A percentile compares a stretch with the other conserved stretches of the same genome.
These are phyloP conservation scores for Archaeoteleia sp. DNA, from an alignment of 2,888 invertebrate species.

Conservation along the genomic window DNA sequence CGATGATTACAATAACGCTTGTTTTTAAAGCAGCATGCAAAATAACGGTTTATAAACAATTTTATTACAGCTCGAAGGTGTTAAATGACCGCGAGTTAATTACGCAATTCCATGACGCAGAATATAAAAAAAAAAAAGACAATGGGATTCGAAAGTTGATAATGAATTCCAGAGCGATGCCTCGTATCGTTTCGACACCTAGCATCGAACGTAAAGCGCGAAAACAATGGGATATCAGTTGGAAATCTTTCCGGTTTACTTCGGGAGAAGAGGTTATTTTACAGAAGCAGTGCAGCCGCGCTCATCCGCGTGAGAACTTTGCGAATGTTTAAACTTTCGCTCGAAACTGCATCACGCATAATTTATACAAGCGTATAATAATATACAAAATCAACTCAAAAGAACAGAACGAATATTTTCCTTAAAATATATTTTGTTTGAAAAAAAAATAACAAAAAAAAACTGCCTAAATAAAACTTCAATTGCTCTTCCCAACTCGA, in stretches of 20 bases:
- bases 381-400: no score
- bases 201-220: slow-evolving; percentile 37
- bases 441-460: no score
- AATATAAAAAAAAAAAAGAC: slow-evolving; percentile 23
- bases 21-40: no score
- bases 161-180: slow-evolving; percentile 26
- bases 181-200: slow-evolving; percentile 26
- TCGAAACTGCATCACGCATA: no score
- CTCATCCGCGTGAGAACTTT: slow-evolving; percentile 42
- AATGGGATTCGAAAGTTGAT: slow-evolving; percentile 43
- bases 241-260: slow-evolving; percentile 48
- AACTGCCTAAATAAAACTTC: no score
- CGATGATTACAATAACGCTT: no score
- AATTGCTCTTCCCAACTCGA: no score
- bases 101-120: slow-evolving; percentile 25
- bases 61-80: no score
- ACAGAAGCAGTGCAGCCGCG: slow-evolving; percentile 33
- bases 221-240: slow-evolving; percentile 49
- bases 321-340: slow-evolving; percentile 4
- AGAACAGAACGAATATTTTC: no score
- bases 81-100: slow-evolving; percentile 27
- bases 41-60: no score
- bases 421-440: no score
- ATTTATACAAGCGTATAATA: no score
- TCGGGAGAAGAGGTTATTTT: slow-evolving; percentile 38